Conservation (phyloP, 35 echinoderm and acorn worm genomes). For the Hemicentrotus pulcherrimus region DNA sequence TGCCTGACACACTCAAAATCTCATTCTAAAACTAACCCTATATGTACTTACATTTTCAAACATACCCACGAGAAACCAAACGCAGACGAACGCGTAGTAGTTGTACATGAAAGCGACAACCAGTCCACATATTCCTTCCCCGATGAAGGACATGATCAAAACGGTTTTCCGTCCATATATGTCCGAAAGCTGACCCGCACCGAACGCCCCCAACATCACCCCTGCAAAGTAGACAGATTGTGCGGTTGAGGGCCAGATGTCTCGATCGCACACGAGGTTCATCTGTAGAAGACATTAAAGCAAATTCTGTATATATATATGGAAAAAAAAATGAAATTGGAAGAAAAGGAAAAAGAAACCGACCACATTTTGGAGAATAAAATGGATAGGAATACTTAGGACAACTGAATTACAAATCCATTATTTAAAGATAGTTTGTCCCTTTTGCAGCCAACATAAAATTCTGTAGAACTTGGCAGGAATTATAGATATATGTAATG, state of each 20-base stretch:
- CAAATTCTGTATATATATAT: neutral
- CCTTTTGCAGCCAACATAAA: too few species aligned
- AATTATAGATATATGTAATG: too few species aligned
- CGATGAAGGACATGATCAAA: constrained; percentile 52
- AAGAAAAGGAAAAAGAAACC: neutral
- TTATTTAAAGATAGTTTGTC: too few species aligned
- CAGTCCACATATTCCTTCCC: constrained; percentile 70
- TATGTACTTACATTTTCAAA: constrained; percentile 82
- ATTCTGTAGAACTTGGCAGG: too few species aligned
- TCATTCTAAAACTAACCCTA: too few species aligned
- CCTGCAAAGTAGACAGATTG: constrained; percentile 81
- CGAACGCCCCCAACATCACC: constrained; percentile 77
- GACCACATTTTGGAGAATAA: neutral
- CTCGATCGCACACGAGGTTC: constrained; percentile 71
- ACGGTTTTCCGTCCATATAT: constrained; percentile 80
- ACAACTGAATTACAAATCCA: too few species aligned
- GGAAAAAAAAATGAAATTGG: neutral
- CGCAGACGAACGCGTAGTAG: constrained; percentile 72
- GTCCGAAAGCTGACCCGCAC: constrained; percentile 85
- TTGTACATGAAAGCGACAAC: constrained; percentile 56
- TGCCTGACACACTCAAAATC: too few species aligned
- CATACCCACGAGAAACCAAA: constrained; percentile 88
- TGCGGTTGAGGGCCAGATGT: constrained; percentile 56
- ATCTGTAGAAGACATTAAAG: constrained; percentile 46
- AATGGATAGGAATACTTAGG: too few species aligned